A percentile compares a stretch with the other conserved stretches of the same genome.
phyloP scores from a whole-genome alignment of 2,113 vertebrate genomes.

The Microcebus ravelobensis region DNA sequence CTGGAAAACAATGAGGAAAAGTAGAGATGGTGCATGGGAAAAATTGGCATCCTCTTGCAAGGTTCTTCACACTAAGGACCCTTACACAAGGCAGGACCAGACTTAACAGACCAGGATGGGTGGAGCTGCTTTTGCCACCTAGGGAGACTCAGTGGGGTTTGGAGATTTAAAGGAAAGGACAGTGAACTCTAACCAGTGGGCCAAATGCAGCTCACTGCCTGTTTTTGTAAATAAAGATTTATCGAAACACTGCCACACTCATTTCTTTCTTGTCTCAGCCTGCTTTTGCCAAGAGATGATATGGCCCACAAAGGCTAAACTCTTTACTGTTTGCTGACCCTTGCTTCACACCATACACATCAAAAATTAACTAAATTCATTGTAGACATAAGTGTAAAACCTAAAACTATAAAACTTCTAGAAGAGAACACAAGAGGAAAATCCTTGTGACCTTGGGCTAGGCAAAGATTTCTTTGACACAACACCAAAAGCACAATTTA shows the following conservation, averaged over 20 bases:
- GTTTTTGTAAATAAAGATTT: slow-evolving; percentile 52
- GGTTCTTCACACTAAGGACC: not conserved
- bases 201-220: not conserved
- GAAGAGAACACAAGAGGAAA: not conserved
- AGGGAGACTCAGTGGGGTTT: not conserved
- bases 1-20: not conserved
- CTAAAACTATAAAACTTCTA: slow-evolving; percentile 4
- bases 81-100: not conserved
- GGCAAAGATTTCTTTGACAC: not conserved
- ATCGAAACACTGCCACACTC: not conserved
- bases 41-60: not conserved
- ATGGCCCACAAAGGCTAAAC: not conserved
- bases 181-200: not conserved
- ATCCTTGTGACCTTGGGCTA: not conserved
- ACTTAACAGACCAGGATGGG: not conserved
- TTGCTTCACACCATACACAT: not conserved
- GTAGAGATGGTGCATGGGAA: not conserved
- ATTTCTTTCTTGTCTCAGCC: not conserved
- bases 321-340: not conserved
- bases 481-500: slow-evolving; percentile 3
- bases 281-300: not conserved
- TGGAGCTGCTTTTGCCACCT: not conserved
- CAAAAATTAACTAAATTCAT: not conserved
- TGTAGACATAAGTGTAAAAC: not conserved
- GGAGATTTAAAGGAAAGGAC: not conserved